Conservation (phyloP, 2,113 vertebrate species). For the Crotalus horridus region DNA sequence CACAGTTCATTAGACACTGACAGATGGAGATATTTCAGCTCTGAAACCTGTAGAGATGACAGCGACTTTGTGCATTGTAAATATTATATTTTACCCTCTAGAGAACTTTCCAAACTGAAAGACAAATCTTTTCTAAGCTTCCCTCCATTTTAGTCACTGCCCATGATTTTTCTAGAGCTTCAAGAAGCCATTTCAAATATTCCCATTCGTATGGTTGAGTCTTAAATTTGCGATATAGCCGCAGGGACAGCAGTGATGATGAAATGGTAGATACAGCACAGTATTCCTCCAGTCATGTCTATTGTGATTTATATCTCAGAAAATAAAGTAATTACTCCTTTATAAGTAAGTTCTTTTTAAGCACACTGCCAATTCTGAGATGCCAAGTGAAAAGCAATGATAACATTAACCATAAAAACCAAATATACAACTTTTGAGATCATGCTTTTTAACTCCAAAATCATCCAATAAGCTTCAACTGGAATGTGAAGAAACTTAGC, state of each 20-base stretch:
- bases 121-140: slow-evolving; percentile 44
- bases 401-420: neutral
- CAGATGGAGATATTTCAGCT: slow-evolving; percentile 39
- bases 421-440: slow-evolving; percentile 18
- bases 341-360: neutral
- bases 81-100: slow-evolving; percentile 48
- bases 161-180: neutral
- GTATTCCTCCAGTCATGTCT: neutral
- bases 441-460: slow-evolving; percentile 31
- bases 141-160: slow-evolving; percentile 13
- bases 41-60: slow-evolving; percentile 26
- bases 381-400: neutral
- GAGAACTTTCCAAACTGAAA: slow-evolving; percentile 14
- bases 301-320: neutral
- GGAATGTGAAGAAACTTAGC: slow-evolving; percentile 1
- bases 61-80: slow-evolving; percentile 37
- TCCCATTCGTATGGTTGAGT: neutral
- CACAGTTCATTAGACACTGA: slow-evolving; percentile 65
- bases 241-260: neutral
- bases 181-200: neutral
- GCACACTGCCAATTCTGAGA: neutral
- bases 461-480: neutral
- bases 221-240: neutral
- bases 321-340: neutral
- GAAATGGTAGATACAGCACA: neutral